phyloP scores from a whole-genome alignment of 2,797 vertebrate species.

The Anguilla pacifica region DNA sequence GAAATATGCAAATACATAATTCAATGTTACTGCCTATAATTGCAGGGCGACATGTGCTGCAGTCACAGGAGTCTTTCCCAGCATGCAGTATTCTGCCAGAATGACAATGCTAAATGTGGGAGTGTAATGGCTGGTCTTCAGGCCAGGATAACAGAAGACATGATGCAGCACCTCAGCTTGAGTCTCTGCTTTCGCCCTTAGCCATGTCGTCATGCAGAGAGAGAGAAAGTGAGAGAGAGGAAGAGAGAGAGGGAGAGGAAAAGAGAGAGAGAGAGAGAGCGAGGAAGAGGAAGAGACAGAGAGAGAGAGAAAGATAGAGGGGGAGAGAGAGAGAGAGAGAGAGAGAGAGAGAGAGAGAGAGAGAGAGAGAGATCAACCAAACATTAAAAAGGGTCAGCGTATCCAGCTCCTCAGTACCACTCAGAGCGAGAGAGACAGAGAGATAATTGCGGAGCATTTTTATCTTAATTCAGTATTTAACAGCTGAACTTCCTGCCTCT shows the following conservation, averaged over 20 bases:
- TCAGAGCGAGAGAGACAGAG: no score
- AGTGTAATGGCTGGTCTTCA: not conserved
- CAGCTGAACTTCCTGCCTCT: not conserved
- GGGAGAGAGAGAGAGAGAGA: no score
- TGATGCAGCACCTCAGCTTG: not conserved
- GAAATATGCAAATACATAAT: not conserved
- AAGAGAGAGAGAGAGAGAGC: no score
- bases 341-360: no score
- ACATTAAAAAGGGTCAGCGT: no score
- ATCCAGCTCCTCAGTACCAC: no score
- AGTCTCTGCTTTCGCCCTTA: not conserved
- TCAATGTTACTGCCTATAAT: not conserved
- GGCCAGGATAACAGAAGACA: conserved; percentile 12
- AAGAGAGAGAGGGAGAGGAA: not conserved
- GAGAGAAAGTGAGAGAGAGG: not conserved
- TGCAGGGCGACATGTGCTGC: not conserved
- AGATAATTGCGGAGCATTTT: not conserved
- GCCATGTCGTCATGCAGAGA: conserved; percentile 1
- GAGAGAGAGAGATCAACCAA: not conserved
- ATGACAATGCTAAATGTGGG: not conserved
- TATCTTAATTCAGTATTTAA: not conserved
- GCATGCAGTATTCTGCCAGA: not conserved
- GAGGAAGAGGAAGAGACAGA: no score
- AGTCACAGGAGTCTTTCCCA: not conserved
- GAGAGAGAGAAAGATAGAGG: no score